Evolutionary conservation across 2,113 vertebrate species (phyloP).

Genomic region (Odocoileus hemionus): DNA sequence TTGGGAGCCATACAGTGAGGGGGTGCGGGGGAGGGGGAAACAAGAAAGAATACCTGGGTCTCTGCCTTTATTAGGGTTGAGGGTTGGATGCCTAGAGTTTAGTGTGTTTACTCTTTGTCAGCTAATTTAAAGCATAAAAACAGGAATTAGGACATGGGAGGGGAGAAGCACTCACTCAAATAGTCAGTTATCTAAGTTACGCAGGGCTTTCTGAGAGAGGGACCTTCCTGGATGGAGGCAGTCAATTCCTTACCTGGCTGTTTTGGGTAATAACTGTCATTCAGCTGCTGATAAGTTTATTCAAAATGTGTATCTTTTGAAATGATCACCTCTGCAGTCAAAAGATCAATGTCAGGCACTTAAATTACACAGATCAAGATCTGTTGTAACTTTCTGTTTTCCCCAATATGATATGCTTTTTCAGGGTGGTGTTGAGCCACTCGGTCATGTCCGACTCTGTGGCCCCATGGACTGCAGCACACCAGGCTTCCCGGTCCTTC

Average conservation of each 20-base stretch:
- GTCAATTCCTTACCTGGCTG: neutral
- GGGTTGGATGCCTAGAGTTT: neutral
- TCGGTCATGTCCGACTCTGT: neutral
- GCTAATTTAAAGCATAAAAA: neutral
- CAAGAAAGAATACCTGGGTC: neutral
- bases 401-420: neutral
- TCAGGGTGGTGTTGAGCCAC: accelerated
- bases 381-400: neutral
- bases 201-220: neutral
- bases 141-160: neutral
- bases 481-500: neutral
- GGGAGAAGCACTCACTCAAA: too few species aligned
- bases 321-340: too few species aligned
- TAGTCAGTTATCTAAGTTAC: neutral
- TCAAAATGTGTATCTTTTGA: neutral
- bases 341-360: too few species aligned
- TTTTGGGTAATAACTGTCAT: neutral
- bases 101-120: neutral
- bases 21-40: too few species aligned
- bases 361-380: neutral
- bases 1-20: neutral
- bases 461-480: neutral
- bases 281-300: neutral
- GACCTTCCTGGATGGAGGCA: neutral
- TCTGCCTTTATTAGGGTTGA: neutral